These are phyloP conservation scores for Stigmatopora nigra DNA, from an alignment of 2,113 vertebrate species.

Conservation along the genomic window DNA sequence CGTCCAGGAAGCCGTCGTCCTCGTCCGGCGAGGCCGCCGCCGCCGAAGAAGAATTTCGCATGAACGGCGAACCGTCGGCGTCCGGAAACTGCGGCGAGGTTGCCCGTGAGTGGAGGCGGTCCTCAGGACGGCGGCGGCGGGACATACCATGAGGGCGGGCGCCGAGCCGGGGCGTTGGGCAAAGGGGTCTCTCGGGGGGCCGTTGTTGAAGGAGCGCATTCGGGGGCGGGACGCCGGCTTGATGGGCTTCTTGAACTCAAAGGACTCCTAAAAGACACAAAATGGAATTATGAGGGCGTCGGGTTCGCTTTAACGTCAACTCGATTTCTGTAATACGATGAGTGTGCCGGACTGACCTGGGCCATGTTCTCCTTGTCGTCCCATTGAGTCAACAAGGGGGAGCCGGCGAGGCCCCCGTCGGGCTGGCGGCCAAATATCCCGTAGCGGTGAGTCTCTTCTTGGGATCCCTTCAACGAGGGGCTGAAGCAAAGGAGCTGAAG, in stretches of 20 bases:
- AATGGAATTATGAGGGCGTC: no score
- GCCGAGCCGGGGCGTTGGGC: slow-evolving; percentile 74
- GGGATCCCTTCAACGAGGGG: slow-evolving; percentile 77
- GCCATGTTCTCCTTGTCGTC: slow-evolving; percentile 88
- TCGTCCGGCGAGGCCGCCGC: slow-evolving; percentile 67
- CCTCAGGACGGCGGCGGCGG: no score
- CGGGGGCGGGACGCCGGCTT: slow-evolving; percentile 73
- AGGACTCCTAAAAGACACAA: slow-evolving; percentile 80
- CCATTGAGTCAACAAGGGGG: slow-evolving; percentile 19
- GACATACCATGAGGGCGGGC: slow-evolving; percentile 71
- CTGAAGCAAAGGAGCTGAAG: slow-evolving; percentile 78
- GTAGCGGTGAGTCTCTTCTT: slow-evolving; percentile 62
- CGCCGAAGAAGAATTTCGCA: slow-evolving; percentile 64
- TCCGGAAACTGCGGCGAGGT: slow-evolving; percentile 47
- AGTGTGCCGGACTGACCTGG: no score
- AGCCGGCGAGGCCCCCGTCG: neutral
- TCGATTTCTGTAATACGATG: no score
- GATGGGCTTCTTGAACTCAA: slow-evolving; percentile 92
- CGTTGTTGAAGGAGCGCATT: slow-evolving; percentile 35
- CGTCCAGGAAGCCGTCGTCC: slow-evolving; percentile 87
- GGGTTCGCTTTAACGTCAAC: no score
- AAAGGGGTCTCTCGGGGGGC: slow-evolving; percentile 63
- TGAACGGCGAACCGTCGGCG: slow-evolving; percentile 61
- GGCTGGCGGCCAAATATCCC: slow-evolving; percentile 67
- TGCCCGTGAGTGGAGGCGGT: neutral